Percentiles rank a stretch among this genome's conserved stretches.
Conservation (phyloP, 2,113 vertebrate species). For the Periophthalmodon schlosseri region DNA sequence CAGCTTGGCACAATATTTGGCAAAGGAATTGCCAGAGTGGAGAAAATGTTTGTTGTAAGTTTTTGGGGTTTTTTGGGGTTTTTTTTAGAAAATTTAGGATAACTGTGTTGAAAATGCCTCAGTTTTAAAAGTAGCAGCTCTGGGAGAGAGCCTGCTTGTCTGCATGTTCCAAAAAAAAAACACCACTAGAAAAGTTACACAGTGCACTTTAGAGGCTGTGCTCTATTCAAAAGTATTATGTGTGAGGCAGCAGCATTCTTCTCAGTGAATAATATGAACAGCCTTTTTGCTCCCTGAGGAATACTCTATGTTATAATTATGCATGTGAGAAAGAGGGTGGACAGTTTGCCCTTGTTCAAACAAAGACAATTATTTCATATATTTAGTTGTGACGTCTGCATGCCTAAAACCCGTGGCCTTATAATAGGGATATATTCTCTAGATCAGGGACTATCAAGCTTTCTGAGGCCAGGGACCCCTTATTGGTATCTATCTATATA, state of each 20-base stretch:
- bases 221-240: background rate
- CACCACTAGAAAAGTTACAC: no score
- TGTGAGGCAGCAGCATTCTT: conserved; percentile 26
- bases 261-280: conserved; percentile 27
- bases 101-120: background rate
- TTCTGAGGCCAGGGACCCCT: no score
- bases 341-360: background rate
- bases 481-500: background rate
- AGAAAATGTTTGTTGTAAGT: conserved; percentile 95
- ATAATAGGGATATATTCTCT: background rate
- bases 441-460: no score
- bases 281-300: conserved; percentile 4
- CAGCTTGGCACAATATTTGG: conserved; percentile 95
- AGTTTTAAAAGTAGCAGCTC: no score
- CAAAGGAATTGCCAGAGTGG: conserved; percentile 92
- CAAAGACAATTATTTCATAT: background rate
- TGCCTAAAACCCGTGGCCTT: background rate
- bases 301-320: conserved; percentile 1
- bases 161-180: no score
- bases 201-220: background rate
- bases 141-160: no score
- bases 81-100: background rate
- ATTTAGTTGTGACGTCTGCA: background rate
- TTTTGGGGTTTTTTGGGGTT: background rate
- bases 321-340: background rate